A percentile compares a stretch with the other conserved stretches of the same genome.
phyloP scores from a whole-genome alignment of 2,113 vertebrate species.

The Geococcyx californianus region DNA sequence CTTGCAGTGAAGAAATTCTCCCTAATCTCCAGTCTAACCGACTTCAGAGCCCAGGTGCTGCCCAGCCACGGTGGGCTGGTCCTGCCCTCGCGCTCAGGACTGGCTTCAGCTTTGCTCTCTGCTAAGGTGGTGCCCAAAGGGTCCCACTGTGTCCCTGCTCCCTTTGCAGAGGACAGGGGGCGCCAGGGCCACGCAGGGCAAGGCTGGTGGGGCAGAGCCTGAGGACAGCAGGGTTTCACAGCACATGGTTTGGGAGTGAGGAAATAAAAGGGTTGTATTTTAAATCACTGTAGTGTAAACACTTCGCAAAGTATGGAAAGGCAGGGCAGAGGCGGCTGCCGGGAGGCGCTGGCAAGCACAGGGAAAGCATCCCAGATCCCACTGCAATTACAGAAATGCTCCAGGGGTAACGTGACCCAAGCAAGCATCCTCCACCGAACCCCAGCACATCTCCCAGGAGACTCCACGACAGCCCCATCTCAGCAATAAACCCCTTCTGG shows the following conservation, averaged over 20 bases:
- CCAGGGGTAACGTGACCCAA: rapidly evolving
- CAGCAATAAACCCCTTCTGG: neutral
- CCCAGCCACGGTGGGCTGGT: rapidly evolving
- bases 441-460: neutral
- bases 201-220: neutral
- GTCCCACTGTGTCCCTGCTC: rapidly evolving
- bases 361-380: neutral
- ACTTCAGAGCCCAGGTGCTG: no score
- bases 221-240: no score
- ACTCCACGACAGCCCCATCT: neutral
- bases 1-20: no score
- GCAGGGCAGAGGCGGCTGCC: rapidly evolving
- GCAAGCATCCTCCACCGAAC: neutral
- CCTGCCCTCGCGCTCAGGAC: rapidly evolving
- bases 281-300: neutral
- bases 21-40: no score
- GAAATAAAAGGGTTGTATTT: neutral
- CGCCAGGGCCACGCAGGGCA: neutral
- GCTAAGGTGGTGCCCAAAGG: rapidly evolving
- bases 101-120: rapidly evolving
- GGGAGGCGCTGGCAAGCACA: neutral
- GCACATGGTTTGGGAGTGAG: neutral
- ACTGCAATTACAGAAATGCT: neutral
- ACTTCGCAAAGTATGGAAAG: rapidly evolving
- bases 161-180: no score